Conservation (phyloP, 2,113 vertebrate genomes). For the Calidris pugnax region DNA sequence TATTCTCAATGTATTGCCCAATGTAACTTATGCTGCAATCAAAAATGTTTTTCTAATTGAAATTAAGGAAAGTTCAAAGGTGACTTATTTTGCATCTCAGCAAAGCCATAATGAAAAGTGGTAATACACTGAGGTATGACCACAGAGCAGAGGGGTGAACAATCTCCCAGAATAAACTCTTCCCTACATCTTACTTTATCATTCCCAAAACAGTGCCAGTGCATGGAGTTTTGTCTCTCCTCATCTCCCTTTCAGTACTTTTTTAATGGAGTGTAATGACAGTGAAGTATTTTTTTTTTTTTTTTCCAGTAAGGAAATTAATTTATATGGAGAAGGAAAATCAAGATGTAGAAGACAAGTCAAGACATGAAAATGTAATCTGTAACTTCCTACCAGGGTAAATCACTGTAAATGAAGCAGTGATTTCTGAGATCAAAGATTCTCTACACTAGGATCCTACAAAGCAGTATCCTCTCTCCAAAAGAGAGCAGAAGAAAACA, state of each 20-base stretch:
- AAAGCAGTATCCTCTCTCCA: background rate
- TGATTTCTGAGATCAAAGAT: background rate
- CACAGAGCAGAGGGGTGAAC: background rate
- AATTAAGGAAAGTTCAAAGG: background rate
- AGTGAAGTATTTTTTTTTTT: background rate
- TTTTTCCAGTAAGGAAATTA: background rate
- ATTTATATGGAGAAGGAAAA: background rate
- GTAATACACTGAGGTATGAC: background rate
- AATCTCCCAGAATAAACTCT: background rate
- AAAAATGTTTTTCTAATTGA: background rate
- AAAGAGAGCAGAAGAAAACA: background rate
- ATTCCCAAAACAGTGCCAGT: background rate
- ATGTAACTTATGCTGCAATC: background rate
- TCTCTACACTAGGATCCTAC: background rate
- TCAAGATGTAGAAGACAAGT: background rate
- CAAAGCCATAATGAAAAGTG: background rate
- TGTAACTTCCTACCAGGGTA: background rate
- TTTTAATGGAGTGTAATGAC: background rate
- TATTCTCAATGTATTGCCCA: background rate
- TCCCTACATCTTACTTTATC: background rate
- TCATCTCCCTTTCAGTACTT: background rate
- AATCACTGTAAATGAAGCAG: background rate
- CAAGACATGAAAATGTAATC: background rate
- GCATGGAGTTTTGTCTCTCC: background rate
- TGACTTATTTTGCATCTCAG: background rate